phyloP scores from a whole-genome alignment of 2,113 vertebrate species.

The Microtus pennsylvanicus region DNA sequence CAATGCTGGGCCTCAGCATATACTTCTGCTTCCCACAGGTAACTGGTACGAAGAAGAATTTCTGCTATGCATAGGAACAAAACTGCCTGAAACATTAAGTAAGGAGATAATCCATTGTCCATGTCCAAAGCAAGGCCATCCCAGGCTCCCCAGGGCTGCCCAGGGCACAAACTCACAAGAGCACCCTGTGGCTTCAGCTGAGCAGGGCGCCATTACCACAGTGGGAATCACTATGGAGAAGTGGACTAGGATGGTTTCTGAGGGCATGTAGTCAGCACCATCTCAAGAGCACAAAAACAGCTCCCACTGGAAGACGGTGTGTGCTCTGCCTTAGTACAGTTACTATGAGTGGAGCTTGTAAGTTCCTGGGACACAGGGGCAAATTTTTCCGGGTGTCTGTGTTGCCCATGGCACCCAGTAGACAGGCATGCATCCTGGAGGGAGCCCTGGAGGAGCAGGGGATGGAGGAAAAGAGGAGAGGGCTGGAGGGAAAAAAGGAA shows the following conservation, averaged over 20 bases:
- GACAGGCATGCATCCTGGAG: background rate
- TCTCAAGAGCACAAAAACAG: background rate
- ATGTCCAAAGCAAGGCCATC: background rate
- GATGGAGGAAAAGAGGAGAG: background rate
- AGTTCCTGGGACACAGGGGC: background rate
- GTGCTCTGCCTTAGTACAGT: background rate
- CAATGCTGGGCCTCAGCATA: background rate
- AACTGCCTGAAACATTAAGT: background rate
- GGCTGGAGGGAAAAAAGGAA: background rate
- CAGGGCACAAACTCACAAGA: background rate
- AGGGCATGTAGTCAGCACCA: background rate
- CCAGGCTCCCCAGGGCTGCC: fast-evolving
- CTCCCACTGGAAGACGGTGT: too few relatives aligned
- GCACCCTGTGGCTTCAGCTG: background rate
- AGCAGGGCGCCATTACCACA: background rate
- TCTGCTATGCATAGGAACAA: background rate
- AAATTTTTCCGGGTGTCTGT: background rate
- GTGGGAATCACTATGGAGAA: background rate
- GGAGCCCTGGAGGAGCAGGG: background rate
- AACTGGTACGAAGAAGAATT: background rate
- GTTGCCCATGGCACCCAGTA: background rate
- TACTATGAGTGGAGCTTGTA: background rate
- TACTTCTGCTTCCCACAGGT: background rate
- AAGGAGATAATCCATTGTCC: background rate
- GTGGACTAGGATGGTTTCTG: too few relatives aligned